Base-by-base conservation (phyloP, 1,140 invertebrate genomes). In the Mya arenaria region DNA sequence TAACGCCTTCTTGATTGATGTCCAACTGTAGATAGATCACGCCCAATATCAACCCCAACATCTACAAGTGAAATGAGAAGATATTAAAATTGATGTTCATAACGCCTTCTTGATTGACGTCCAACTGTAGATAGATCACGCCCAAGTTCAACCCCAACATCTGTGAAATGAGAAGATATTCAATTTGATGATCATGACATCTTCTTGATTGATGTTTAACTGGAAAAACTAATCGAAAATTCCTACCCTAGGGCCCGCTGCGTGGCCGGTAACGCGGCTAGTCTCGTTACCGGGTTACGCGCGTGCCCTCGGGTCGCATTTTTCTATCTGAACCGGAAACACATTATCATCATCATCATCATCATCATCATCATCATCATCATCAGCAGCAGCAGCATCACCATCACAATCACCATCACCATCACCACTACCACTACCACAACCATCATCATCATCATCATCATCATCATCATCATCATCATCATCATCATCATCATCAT, bases 81-180 rank as follows among this genome's bases (percentile, higher is more conserved):
- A n/a, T n/a, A n/a, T n/a, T n/a, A n/a, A n/a, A n/a, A 91, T 99
- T 99, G 79, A 99, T 98, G 91, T 99, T 99, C 95, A 97, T 97
- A 0, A 98, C 96, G 4, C 97, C 97, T 86, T 97, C 96, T 92
- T 98, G 96, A 88, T 97, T 95, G 88, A 85, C 30, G 25, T 66
- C 62, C 90, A 99, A 97, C 0, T 96, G 95, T 89, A 96, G 97
- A 93, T 98, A 99, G 77, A 99, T 96, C 6, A 98, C 91, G 4
- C 97, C 97, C 79, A 99, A 95, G 4, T 99, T 91, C 10, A 97
- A 88, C 4, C 97, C 95, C 5, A 98, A 95, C 94, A 98, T 95
- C 89, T 90, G 73, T 25, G 62, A 74, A 32, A 28, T 4, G 32
- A 23, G 1, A 28, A 28, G 25, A 30, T 30, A 62, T 23, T 23